A percentile compares a stretch with the other conserved stretches of the same genome.
Evolutionary conservation across 1,140 invertebrate species (phyloP).

Genomic region (Magallana ariakensis): DNA sequence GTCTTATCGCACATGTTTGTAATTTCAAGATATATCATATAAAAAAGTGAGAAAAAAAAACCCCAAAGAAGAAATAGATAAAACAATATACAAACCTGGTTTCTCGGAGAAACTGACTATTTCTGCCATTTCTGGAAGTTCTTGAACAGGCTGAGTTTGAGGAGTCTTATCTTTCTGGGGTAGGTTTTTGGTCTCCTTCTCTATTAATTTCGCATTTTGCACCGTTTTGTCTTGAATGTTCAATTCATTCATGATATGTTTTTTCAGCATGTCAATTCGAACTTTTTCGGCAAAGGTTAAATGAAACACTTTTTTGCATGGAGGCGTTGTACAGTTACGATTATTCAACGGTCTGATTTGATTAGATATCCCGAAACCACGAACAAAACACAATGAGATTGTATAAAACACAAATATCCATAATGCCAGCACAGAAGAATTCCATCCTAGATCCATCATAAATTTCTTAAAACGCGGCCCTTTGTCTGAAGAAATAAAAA

Average conservation of each 20-base stretch:
- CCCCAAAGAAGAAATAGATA: no score
- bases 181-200: not conserved
- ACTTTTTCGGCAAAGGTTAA: constrained; percentile 25
- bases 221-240: constrained; percentile 7
- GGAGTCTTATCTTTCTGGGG: not conserved
- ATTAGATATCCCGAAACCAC: not conserved
- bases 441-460: not conserved
- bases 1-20: no score
- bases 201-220: not conserved
- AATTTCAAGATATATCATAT: no score
- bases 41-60: no score
- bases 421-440: not conserved
- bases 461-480: not conserved
- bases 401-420: not conserved
- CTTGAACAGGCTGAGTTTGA: not conserved
- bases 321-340: not conserved
- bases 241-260: constrained; percentile 13
- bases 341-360: not conserved
- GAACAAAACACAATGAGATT: not conserved
- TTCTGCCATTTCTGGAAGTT: constrained; percentile 16
- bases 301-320: not conserved
- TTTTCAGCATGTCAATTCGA: constrained; percentile 21
- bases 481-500: not conserved
- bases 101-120: constrained; percentile 28
- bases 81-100: not conserved